Evolutionary conservation across 2,113 vertebrate species (phyloP), one percentile per base, ranked within the genome.

Genomic region (Glareola pratincola): DNA sequence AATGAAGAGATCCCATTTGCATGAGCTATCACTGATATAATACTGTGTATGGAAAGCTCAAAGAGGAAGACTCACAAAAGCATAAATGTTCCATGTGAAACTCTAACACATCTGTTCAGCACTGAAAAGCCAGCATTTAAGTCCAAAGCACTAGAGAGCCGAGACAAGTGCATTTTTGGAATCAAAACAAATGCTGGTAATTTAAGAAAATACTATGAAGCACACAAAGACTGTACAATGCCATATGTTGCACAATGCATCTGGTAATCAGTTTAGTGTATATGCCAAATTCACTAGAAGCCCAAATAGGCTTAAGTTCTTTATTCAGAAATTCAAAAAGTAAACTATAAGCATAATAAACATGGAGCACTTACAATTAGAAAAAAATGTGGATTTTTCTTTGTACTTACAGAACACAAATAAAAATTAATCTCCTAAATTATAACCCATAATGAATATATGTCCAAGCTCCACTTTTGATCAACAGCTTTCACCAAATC

Each of bases 191-290:
- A 96, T 91, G 87, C 73, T 82, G 45, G 71, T 63, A 96, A 97
- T 96, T 96, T 94, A 96, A 95, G 97, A 76, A 95, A 92, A 93
- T 88, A 96, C 94, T 94, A 66, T 54, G 89, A 96, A 94, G 93
- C 94, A 94, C 77, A 79, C 73, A 91, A 91, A 97, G 69, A 85
- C 92, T 69, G 81, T 82, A 90, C 92, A 91, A 94, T 83, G 90
- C 91, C 93, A 90, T 96, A 94, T 96, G 95, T 73, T 96, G 84
- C 89, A 92, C 91, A 94, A 94, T 85, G 78, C 77, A 94, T 82
- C 60, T 56, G 56, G 81, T 86, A 94, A 95, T 92, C 77, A 92
- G 77, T 76, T 86, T 85, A 93, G 91, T 64, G 53, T 62, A 89
- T 59, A 67, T 30, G 53, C 59, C 89, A 79, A 93, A 91, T 90